Conservation (phyloP, 35 echinoderm and acorn worm species). For the Antedon bifida region DNA sequence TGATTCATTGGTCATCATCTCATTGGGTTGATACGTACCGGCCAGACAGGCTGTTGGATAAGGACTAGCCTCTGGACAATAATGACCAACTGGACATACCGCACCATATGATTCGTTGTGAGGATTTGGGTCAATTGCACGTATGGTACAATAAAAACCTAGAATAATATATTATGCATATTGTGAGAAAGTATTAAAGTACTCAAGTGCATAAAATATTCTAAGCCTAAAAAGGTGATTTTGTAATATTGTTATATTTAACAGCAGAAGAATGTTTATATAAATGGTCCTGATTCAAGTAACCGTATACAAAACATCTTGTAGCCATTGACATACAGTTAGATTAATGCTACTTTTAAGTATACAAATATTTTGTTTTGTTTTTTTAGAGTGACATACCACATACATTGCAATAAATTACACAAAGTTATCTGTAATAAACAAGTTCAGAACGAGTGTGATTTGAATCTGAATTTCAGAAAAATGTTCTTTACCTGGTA, state of each 20-base stretch:
- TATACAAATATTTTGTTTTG: too few species aligned
- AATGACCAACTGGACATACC: slow-evolving; percentile 73
- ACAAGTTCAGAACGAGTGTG: too few species aligned
- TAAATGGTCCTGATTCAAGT: too few species aligned
- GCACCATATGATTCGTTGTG: slow-evolving; percentile 57
- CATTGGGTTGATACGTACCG: slow-evolving; percentile 65
- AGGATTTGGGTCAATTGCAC: slow-evolving; percentile 78
- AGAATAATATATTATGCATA: not conserved
- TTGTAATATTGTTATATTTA: not conserved
- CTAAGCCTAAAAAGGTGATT: too few species aligned
- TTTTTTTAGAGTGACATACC: too few species aligned
- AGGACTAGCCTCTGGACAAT: slow-evolving; percentile 71
- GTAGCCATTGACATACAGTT: too few species aligned
- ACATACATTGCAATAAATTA: too few species aligned
- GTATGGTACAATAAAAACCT: slow-evolving; percentile 52
- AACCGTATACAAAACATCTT: too few species aligned
- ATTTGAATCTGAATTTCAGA: too few species aligned
- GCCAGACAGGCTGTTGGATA: slow-evolving; percentile 40
- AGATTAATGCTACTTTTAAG: too few species aligned
- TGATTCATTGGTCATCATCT: slow-evolving; percentile 68
- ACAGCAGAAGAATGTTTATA: too few species aligned
- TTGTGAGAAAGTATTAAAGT: not conserved
- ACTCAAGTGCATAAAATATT: not conserved
- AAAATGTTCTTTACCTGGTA: slow-evolving; percentile 38
- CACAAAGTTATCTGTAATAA: too few species aligned